Percentiles rank a stretch among this genome's conserved stretches.
phyloP scores from a whole-genome alignment of 2,888 invertebrate species.

The Lamellibrachia satsuma region DNA sequence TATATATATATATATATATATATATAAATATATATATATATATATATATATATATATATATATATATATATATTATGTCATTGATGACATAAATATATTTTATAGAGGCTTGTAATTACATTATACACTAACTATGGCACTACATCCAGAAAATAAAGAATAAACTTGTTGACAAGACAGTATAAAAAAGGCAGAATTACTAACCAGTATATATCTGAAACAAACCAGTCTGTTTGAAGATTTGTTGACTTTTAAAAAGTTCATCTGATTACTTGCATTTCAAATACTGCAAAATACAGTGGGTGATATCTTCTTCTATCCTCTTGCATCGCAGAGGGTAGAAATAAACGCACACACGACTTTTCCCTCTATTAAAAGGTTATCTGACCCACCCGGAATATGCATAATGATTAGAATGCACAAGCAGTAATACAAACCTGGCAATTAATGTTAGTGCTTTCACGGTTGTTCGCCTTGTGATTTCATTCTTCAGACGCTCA shows the following conservation, averaged over 20 bases:
- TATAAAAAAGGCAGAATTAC: background rate
- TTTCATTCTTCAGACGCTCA: slow-evolving; percentile 94
- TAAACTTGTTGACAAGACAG: background rate
- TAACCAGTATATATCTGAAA: background rate
- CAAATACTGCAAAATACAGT: background rate
- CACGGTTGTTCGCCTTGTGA: slow-evolving; percentile 93
- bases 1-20: background rate
- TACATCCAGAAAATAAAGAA: too few species aligned
- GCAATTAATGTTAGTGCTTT: slow-evolving; percentile 95
- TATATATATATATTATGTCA: background rate
- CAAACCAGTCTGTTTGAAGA: too few species aligned
- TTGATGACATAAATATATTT: background rate
- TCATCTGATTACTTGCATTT: background rate
- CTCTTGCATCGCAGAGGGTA: too few species aligned
- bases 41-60: background rate
- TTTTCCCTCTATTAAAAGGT: background rate
- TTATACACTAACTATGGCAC: too few species aligned
- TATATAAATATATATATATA: background rate
- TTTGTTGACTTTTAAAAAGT: background rate
- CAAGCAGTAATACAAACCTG: slow-evolving; percentile 67
- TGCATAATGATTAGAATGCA: background rate
- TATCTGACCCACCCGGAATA: slow-evolving; percentile 25
- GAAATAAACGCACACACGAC: too few species aligned
- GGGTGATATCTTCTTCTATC: too few species aligned
- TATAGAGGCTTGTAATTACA: background rate